Percentiles rank a stretch among this genome's conserved stretches.
These are phyloP conservation scores for Sturnira hondurensis DNA, from an alignment of 2,113 vertebrate species.

Conservation along the genomic window DNA sequence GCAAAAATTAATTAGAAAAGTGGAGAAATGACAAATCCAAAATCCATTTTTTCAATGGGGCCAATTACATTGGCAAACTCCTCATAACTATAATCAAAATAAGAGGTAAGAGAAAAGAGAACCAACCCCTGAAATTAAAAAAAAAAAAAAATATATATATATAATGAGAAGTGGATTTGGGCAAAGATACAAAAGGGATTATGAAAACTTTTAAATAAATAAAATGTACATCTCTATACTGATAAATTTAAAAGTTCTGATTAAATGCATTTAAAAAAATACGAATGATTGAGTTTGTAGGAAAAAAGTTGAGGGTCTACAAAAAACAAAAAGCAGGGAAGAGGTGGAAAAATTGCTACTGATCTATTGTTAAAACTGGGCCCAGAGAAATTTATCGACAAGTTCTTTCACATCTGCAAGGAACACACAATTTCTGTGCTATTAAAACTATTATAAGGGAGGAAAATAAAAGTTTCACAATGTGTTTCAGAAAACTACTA, in stretches of 20 bases:
- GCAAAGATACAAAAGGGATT: background rate
- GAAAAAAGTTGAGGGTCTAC: background rate
- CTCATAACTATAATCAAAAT: background rate
- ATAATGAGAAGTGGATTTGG: background rate
- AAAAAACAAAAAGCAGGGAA: background rate
- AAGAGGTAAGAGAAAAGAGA: background rate
- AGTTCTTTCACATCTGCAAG: background rate
- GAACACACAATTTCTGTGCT: background rate
- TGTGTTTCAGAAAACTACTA: background rate
- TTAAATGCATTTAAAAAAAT: background rate
- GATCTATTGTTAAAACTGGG: background rate
- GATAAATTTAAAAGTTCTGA: background rate
- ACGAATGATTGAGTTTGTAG: background rate
- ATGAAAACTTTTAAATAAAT: conserved; percentile 3
- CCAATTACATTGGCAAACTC: background rate
- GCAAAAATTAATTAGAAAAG: conserved; percentile 47
- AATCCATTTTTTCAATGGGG: background rate
- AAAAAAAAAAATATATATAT: background rate
- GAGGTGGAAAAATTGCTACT: background rate
- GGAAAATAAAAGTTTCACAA: background rate
- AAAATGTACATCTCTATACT: background rate
- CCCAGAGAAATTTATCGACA: background rate
- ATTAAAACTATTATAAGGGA: background rate
- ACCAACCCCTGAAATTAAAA: background rate
- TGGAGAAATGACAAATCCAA: conserved; percentile 28